Evolutionary conservation across 2,888 invertebrate genomes (phyloP).

Genomic region (Philaethria dido): DNA sequence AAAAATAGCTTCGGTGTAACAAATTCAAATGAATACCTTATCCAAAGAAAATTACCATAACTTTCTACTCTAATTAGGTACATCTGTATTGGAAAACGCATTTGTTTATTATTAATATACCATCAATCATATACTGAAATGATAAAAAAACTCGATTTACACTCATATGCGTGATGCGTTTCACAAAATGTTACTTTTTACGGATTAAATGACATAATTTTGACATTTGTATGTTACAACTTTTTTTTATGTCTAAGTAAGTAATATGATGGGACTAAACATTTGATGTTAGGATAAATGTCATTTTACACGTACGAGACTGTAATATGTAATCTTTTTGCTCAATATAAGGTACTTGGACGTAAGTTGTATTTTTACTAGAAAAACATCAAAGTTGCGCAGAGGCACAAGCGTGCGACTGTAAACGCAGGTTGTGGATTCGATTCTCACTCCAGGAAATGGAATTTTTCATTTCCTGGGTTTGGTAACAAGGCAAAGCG

Average conservation of each 20-base stretch:
- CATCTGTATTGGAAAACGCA: constrained; percentile 27
- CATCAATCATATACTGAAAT: constrained; percentile 36
- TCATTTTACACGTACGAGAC: neutral
- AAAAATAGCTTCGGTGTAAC: neutral
- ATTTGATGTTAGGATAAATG: neutral
- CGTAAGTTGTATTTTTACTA: neutral
- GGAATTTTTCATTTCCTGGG: too few relatives aligned
- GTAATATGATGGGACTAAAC: constrained; percentile 9
- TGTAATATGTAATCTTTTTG: neutral
- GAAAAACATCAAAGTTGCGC: too few relatives aligned
- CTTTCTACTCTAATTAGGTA: constrained; percentile 34
- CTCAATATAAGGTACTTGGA: neutral
- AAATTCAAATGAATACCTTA: neutral
- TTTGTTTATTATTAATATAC: constrained; percentile 29
- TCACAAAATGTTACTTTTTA: constrained; percentile 28
- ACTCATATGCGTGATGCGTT: constrained; percentile 27
- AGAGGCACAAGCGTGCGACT: too few relatives aligned
- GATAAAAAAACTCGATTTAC: constrained; percentile 34
- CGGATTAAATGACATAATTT: neutral
- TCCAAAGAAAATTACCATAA: constrained; percentile 25
- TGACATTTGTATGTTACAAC: neutral
- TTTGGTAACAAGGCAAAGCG: too few relatives aligned
- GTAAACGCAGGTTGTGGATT: too few relatives aligned
- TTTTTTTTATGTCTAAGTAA: neutral
- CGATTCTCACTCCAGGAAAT: too few relatives aligned